Evolutionary conservation across 2,113 vertebrate species (phyloP), one percentile per base, ranked within the genome.

Genomic region (Ageneiosus marmoratus): DNA sequence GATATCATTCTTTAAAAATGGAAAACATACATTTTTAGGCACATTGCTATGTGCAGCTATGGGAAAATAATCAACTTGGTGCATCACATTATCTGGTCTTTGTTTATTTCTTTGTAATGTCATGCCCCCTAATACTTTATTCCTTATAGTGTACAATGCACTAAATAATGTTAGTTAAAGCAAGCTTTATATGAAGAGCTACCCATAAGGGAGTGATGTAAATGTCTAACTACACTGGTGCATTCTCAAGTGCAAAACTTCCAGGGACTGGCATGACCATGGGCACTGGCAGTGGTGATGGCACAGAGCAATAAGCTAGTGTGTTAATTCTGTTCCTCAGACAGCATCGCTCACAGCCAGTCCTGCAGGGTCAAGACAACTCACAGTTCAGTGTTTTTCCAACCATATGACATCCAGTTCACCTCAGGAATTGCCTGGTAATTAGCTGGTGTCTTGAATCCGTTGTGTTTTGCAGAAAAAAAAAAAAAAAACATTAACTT

Each of bases 381-480:
- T 62, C 55, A 32, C 69, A 51, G 41, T 74, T 75, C 18, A 67
- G 37, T 60, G 20, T 81, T 48, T 78, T 48, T 56, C 20, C 80
- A 70, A 60, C 53, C 50, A 74, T 73, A 34, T 48, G 56, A 60
- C 69, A 76, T 53, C 69, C 6, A 50, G 41, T 67, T n/a, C 72
- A 77, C 73, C 73, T 41, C 53, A 55, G 62, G 32, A 56, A 60
- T 67, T 56, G 70, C 70, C 13, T 46, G 27, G 27, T 75, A 62
- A 63, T 63, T 70, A 83, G 63, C 63, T 70, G 82, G 32, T 77
- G 46, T 53, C 56, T 53, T 65, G 48, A 82, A 67, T 83, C 81
- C 20, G 53, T 60, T 50, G 63, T 60, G 22, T 79, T 78, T 15
- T 77, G 18, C n/a, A 84, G 13, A 29, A 4, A 60, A 50, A 51